phyloP scores from a whole-genome alignment of 2,888 invertebrate genomes.

The Hyppa rectilinea region DNA sequence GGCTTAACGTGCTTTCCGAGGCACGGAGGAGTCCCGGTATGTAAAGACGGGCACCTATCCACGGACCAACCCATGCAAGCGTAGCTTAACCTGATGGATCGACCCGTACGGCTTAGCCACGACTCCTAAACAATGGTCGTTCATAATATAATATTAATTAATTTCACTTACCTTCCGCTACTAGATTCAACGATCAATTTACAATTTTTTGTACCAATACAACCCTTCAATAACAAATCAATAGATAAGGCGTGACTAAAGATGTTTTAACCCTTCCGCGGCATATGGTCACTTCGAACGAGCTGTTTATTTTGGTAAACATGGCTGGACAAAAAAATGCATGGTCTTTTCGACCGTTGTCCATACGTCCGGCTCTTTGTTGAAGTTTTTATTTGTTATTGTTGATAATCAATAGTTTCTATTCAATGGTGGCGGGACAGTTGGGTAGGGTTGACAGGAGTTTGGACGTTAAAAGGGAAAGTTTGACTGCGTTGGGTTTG shows the following conservation, averaged over 20 bases:
- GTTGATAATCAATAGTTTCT: constrained; percentile 77
- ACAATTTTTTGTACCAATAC: constrained; percentile 62
- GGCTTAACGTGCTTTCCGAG: too few species aligned
- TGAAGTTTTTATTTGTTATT: constrained; percentile 75
- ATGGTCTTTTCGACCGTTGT: constrained; percentile 72
- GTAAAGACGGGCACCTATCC: too few species aligned
- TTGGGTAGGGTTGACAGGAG: constrained; percentile 68
- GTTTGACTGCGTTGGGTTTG: constrained; percentile 10
- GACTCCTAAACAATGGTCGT: too few species aligned
- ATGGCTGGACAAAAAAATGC: constrained; percentile 72
- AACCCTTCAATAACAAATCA: constrained; percentile 73
- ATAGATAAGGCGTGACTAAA: constrained; percentile 79
- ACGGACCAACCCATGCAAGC: too few species aligned
- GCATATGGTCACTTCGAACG: constrained; percentile 76
- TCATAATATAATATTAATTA: too few species aligned
- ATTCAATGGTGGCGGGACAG: constrained; percentile 76
- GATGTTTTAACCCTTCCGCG: constrained; percentile 74
- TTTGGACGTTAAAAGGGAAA: constrained; percentile 45
- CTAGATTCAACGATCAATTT: constrained; percentile 16
- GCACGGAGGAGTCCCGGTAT: too few species aligned
- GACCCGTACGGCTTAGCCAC: too few species aligned
- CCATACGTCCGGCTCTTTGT: constrained; percentile 76
- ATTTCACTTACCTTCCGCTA: constrained; percentile 42
- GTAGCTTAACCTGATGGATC: too few species aligned
- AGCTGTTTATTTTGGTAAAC: constrained; percentile 70